A percentile compares a stretch with the other conserved stretches of the same genome.
Conservation (phyloP, 2,888 invertebrate species). For the Lamellibrachia columna region DNA sequence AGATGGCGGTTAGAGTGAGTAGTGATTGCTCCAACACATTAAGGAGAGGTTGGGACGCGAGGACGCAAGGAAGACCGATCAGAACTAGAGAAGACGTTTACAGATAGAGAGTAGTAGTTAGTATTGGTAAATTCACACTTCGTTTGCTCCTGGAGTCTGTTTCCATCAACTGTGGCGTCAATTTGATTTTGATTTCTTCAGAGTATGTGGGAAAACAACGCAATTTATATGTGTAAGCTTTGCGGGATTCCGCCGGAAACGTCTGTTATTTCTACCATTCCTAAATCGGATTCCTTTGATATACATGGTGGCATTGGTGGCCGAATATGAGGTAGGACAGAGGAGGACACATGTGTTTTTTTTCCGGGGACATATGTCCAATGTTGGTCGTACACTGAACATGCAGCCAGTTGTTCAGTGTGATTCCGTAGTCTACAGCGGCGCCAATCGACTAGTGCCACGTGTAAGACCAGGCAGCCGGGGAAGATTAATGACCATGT, state of each 20-base stretch:
- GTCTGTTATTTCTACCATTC: neutral
- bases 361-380: neutral
- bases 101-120: neutral
- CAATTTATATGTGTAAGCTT: neutral
- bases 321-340: neutral
- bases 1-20: neutral
- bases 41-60: too few species aligned
- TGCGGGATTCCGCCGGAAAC: neutral
- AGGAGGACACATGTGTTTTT: neutral
- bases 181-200: neutral
- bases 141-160: neutral
- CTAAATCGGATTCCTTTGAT: neutral
- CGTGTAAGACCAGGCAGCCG: slow-evolving; percentile 3
- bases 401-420: neutral
- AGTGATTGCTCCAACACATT: too few species aligned
- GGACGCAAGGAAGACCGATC: too few species aligned
- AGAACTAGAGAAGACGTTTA: neutral
- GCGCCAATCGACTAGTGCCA: neutral
- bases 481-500: neutral
- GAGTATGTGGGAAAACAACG: neutral
- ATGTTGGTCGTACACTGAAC: neutral
- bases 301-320: neutral
- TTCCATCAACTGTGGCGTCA: neutral
- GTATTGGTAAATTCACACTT: neutral
- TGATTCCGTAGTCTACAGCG: neutral